Evolutionary conservation across 2,888 invertebrate genomes (phyloP), one percentile per base, ranked within the genome.

Genomic region (Micoletzkya japonica): DNA sequence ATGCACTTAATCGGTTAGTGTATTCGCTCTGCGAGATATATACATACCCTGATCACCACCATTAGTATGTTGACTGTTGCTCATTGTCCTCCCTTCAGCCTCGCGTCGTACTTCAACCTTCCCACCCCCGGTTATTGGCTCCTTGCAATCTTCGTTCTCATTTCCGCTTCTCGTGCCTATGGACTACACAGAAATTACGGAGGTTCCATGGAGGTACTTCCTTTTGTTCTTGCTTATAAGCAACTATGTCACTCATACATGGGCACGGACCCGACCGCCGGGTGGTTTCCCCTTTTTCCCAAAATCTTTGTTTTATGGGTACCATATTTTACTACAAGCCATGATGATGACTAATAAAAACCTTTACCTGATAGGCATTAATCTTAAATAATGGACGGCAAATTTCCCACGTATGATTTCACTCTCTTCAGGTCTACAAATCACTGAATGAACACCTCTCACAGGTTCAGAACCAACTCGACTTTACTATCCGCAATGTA

Each of bases 191-290:
- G 75, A 82, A 87, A 86, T 32, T 98, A 95, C 88, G 92, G 93
- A 86, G 95, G 93, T 0, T 93, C 96, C 0, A 90, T 96, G 89
- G 92, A 92, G 78, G 87, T 94, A n/a, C n/a, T n/a, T n/a, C n/a
- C n/a, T n/a, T 2, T 91, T n/a, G n/a, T n/a, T n/a, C n/a, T n/a
- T n/a, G n/a, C n/a, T n/a, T n/a, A n/a, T n/a, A 10, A 50, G 52
- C 49, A 20, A 44, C 4, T 49, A 54, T n/a, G 68, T 39, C 20
- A 17, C 24, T 10, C 1, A n/a, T n/a, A n/a, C n/a, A n/a, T n/a
- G n/a, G n/a, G n/a, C n/a, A n/a, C n/a, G n/a, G n/a, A n/a, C n/a
- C n/a, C n/a, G n/a, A n/a, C n/a, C n/a, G n/a, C n/a, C n/a, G n/a
- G n/a, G n/a, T n/a, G n/a, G n/a, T n/a, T 37, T 30, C 17, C 4